A percentile compares a stretch with the other conserved stretches of the same genome.
Conservation (phyloP, 1,140 invertebrate species). For the Drosophila oshimai region DNA sequence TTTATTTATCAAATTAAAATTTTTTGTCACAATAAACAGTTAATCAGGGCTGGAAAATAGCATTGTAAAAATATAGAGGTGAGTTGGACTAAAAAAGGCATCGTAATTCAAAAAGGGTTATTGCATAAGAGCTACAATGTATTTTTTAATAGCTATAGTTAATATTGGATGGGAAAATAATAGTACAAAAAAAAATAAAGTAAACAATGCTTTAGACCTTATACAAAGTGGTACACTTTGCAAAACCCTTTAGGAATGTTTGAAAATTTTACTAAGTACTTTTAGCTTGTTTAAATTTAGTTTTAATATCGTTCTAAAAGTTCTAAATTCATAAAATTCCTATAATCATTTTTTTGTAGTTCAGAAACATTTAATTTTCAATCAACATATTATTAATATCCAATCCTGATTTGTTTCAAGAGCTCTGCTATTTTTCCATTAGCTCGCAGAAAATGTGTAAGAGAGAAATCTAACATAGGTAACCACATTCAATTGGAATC, state of each 20-base stretch:
- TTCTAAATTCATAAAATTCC: no score
- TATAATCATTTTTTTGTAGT: neutral
- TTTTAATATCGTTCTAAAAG: no score
- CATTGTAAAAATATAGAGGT: neutral
- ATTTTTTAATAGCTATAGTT: no score
- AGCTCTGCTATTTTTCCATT: neutral
- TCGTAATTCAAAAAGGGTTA: neutral
- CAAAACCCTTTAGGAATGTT: no score
- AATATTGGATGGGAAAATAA: no score
- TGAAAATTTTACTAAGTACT: no score
- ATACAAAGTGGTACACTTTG: no score
- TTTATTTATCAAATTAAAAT: constrained; percentile 58
- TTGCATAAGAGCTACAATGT: no score
- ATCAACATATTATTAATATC: neutral
- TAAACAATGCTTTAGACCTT: no score
- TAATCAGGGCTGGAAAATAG: constrained; percentile 55
- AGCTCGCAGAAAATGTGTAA: neutral
- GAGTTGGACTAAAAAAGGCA: neutral
- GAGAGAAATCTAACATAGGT: constrained; percentile 10
- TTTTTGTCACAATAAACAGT: constrained; percentile 55
- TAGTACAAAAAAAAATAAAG: no score
- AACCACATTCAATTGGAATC: constrained; percentile 16
- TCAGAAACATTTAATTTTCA: neutral
- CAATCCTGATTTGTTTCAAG: neutral
- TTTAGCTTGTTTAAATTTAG: no score